These are phyloP conservation scores for Decapterus maruadsi DNA, from an alignment of 2,797 vertebrate species.

Conservation along the genomic window DNA sequence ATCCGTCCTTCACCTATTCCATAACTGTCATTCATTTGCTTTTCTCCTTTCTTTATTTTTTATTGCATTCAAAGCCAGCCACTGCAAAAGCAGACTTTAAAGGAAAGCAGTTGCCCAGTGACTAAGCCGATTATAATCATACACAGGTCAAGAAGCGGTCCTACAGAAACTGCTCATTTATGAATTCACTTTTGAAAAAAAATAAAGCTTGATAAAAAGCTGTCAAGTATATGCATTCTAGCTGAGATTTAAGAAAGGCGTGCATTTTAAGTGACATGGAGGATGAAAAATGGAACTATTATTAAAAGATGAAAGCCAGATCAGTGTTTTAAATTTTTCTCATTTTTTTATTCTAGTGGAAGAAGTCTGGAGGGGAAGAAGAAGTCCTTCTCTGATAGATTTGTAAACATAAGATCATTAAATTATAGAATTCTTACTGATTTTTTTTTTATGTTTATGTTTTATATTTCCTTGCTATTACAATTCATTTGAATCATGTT, in stretches of 20 bases:
- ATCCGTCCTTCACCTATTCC: slow-evolving; percentile 76
- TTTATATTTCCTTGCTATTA: slow-evolving; percentile 75
- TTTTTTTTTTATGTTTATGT: slow-evolving; percentile 70
- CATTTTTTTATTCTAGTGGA: slow-evolving; percentile 44
- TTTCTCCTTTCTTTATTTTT: slow-evolving; percentile 38
- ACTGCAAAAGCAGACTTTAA: slow-evolving; percentile 46
- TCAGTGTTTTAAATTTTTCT: slow-evolving; percentile 60
- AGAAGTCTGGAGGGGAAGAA: slow-evolving; percentile 34
- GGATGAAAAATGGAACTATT: slow-evolving; percentile 34
- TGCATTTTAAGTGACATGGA: slow-evolving; percentile 48
- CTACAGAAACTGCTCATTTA: slow-evolving; percentile 40
- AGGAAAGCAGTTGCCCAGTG: slow-evolving; percentile 29
- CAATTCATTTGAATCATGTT: slow-evolving; percentile 73
- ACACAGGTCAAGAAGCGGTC: slow-evolving; percentile 36
- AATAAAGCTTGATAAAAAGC: slow-evolving; percentile 58
- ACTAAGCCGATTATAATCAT: slow-evolving; percentile 29
- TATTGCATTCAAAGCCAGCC: slow-evolving; percentile 48
- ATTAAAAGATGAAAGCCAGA: slow-evolving; percentile 62
- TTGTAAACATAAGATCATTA: slow-evolving; percentile 65
- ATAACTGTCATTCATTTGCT: slow-evolving; percentile 53
- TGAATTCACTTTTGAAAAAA: slow-evolving; percentile 13
- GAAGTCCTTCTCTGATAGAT: slow-evolving; percentile 57
- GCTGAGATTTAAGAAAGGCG: slow-evolving; percentile 40
- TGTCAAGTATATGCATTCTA: slow-evolving; percentile 72
- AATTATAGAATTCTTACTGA: slow-evolving; percentile 56